Conservation (phyloP, 2,797 vertebrate genomes). For the Leptatherina wallacei region DNA sequence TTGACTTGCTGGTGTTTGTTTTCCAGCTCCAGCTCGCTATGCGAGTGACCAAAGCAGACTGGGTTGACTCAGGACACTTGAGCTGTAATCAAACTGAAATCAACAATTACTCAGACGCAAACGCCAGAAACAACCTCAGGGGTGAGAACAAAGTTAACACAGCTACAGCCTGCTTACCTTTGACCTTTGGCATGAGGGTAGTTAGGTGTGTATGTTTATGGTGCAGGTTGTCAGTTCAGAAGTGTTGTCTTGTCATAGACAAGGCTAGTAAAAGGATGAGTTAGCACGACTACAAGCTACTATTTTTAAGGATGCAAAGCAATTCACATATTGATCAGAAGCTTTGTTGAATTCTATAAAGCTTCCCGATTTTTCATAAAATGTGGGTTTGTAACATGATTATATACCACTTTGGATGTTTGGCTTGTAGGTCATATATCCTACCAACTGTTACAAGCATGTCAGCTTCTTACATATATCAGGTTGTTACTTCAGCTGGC, state of each 20-base stretch:
- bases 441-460: neutral
- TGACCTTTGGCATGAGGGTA: slow-evolving; percentile 44
- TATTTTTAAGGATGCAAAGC: neutral
- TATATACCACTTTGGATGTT: neutral
- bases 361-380: neutral
- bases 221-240: slow-evolving; percentile 8
- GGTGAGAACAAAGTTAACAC: slow-evolving; percentile 23
- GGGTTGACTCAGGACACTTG: slow-evolving; percentile 45
- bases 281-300: slow-evolving; percentile 31
- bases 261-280: slow-evolving; percentile 34
- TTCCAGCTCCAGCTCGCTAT: slow-evolving; percentile 30
- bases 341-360: neutral
- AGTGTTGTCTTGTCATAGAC: slow-evolving; percentile 24
- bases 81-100: slow-evolving; percentile 50
- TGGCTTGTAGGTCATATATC: neutral
- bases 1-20: slow-evolving; percentile 53
- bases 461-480: neutral
- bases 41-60: slow-evolving; percentile 22
- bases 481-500: neutral
- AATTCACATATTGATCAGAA: neutral
- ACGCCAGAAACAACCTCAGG: slow-evolving; percentile 31
- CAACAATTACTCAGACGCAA: slow-evolving; percentile 26
- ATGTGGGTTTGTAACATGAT: neutral
- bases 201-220: neutral
- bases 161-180: slow-evolving; percentile 51